Evolutionary conservation across 2,113 vertebrate genomes (phyloP), one percentile per base, ranked within the genome.

Genomic region (Ranitomeya variabilis): DNA sequence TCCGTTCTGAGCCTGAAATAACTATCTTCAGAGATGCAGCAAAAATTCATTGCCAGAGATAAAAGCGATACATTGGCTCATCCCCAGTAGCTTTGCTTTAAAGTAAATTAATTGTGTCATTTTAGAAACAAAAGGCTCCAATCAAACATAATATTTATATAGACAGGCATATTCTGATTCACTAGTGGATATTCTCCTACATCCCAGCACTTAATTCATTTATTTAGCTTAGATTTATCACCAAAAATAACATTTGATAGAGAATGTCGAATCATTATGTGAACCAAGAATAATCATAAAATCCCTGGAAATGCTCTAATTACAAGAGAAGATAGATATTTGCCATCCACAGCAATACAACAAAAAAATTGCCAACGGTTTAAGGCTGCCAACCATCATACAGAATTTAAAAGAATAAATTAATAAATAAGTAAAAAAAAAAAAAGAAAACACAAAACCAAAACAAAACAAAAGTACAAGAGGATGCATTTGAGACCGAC

Each of bases 401-500:
- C 37, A 45, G 37, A 45, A 71, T 85, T 16, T 73, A 52, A 2
- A 13, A 83, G 15, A 23, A 11, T n/a, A 26, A 26, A 26, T 31
- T 1, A 31, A 31, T 31, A 45, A 45, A 3, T 4, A 69, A 69
- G 1, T 9, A 64, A 69, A 69, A 64, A 7, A 83, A 83, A 45
- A 51, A 13, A 6, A 7, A 52, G 31, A n/a, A n/a, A 31, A 31
- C 26, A 31, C 26, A 31, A 31, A 31, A 31, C 26, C 26, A 31
- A 31, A 31, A 31, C 26, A 31, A 31, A 31, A 31, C 26, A 31
- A 31, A 31, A 85, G 45, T 54, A 71, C 52, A 71, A 21, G 81
- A 83, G 67, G 37, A 64, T 37, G 18, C 60, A 83, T 45, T 66
- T 80, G n/a, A 31, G 80, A 51, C 60, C 12, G 77, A 69, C 81